Evolutionary conservation across 2,888 invertebrate species (phyloP).

Genomic region (Sialis fuliginosa): DNA sequence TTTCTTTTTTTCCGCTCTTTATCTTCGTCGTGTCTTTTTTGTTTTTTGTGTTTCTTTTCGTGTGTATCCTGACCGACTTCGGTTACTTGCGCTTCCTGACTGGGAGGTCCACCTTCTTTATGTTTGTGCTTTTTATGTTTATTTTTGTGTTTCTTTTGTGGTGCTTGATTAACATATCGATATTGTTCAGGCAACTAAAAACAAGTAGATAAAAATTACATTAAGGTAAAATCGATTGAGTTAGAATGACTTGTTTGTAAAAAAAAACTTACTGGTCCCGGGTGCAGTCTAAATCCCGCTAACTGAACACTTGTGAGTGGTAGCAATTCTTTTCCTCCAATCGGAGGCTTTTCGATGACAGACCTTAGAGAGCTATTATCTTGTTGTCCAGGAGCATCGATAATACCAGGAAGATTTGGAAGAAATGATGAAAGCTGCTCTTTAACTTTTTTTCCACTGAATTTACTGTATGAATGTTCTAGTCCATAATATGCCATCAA

Average conservation of each 20-base stretch:
- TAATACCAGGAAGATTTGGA: slow-evolving; percentile 86
- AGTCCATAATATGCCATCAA: slow-evolving; percentile 92
- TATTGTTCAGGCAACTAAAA: slow-evolving; percentile 81
- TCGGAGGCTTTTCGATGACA: slow-evolving; percentile 89
- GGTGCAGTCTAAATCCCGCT: slow-evolving; percentile 86
- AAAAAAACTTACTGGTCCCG: slow-evolving; percentile 51
- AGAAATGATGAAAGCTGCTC: slow-evolving; percentile 90
- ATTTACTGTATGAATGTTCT: slow-evolving; percentile 95
- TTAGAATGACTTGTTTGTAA: background rate
- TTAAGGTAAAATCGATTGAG: background rate
- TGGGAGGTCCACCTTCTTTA: slow-evolving; percentile 66
- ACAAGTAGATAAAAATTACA: slow-evolving; percentile 8
- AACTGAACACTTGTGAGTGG: slow-evolving; percentile 76
- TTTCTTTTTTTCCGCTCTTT: slow-evolving; percentile 85
- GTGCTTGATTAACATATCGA: slow-evolving; percentile 78
- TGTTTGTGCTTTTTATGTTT: slow-evolving; percentile 92
- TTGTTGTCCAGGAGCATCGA: slow-evolving; percentile 80
- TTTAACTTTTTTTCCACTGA: slow-evolving; percentile 89
- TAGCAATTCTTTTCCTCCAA: slow-evolving; percentile 76
- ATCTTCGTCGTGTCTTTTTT: slow-evolving; percentile 83
- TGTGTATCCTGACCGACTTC: slow-evolving; percentile 54
- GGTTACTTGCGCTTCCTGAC: slow-evolving; percentile 57
- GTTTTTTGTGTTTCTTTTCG: slow-evolving; percentile 91
- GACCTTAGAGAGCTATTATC: slow-evolving; percentile 79
- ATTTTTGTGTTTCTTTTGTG: slow-evolving; percentile 85